Base-by-base conservation (phyloP, 2,888 invertebrate genomes). In the Agonopterix alstromeriana region DNA sequence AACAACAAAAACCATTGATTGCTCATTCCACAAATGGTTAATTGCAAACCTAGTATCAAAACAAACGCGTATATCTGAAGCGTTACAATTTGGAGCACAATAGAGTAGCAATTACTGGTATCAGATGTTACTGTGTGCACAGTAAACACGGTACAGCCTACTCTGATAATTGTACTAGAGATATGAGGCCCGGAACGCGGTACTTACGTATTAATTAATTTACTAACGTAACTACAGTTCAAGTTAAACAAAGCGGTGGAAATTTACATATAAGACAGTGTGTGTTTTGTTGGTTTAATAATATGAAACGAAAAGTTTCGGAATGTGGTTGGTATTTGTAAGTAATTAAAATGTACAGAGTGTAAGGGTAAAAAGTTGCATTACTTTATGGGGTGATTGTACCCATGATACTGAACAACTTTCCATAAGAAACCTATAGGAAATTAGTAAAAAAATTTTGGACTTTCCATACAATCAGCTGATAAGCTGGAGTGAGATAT, bases 181-280 rank as follows among this genome's bases (percentile, higher is more conserved):
- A 27, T 43, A 48, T 38, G 11, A 43, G 11, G 44, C 17, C 7
- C 10, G 38, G 17, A 44, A 14, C n/a, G 12, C n/a, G 11, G 36
- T 40, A 44, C 48, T 61, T 51, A 53, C 46, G 53, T 60, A 65
- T 67, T 70, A 69, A 69, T 69, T 68, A 70, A 69, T 70, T 68
- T 65, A 70, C 59, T 62, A 57, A 47, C 47, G 10, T 11, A 11
- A 12, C 42, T 36, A 47, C 42, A 42, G 12, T 35, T 35, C 47
- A 42, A 47, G 42, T 35, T 9, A 46, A 42, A 47, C 42, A 42
- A 36, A 40, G 47, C 27, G 42, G 42, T 42, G 14, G 27, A 8
- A 38, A 46, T 46, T 40, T 40, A 27, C 46, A 41, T 27, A 40
- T 40, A 8, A 46, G 38, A 3, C 7, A 3, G 27, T 35, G 10